phyloP scores from a whole-genome alignment of 2,888 invertebrate genomes.

The Crossocerus cetratus region DNA sequence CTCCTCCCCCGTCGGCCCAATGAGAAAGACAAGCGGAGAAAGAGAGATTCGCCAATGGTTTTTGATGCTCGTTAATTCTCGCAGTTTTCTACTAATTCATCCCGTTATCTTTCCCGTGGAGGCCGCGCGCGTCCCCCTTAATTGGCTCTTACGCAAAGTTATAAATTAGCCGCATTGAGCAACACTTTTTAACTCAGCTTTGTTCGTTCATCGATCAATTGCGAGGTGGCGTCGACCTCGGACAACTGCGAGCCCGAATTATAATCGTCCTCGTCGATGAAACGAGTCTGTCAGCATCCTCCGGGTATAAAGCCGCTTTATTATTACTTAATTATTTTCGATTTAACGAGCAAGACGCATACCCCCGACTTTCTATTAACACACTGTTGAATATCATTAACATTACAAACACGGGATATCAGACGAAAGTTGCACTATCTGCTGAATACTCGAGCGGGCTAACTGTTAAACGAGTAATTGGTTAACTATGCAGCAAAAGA shows the following conservation, averaged over 20 bases:
- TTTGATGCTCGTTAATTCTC: constrained; percentile 51
- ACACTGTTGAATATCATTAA: too few relatives aligned
- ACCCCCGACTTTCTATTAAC: too few relatives aligned
- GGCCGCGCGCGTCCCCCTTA: constrained; percentile 51
- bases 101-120: constrained; percentile 46
- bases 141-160: constrained; percentile 60
- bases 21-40: too few relatives aligned
- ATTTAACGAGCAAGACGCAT: too few relatives aligned
- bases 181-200: constrained; percentile 26
- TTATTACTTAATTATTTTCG: too few relatives aligned
- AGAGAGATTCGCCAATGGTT: background rate
- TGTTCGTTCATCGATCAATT: constrained; percentile 24
- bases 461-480: too few relatives aligned
- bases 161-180: constrained; percentile 48
- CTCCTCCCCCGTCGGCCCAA: background rate
- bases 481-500: too few relatives aligned
- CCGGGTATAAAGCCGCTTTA: too few relatives aligned
- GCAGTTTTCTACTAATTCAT: constrained; percentile 54
- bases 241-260: background rate
- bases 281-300: background rate
- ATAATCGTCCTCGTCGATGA: background rate
- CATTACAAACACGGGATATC: too few relatives aligned
- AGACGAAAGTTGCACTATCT: too few relatives aligned
- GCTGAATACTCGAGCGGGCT: too few relatives aligned
- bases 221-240: constrained; percentile 1